A percentile compares a stretch with the other conserved stretches of the same genome.
Conservation (phyloP, 2,888 invertebrate genomes). For the Ypsolopha sequella region DNA sequence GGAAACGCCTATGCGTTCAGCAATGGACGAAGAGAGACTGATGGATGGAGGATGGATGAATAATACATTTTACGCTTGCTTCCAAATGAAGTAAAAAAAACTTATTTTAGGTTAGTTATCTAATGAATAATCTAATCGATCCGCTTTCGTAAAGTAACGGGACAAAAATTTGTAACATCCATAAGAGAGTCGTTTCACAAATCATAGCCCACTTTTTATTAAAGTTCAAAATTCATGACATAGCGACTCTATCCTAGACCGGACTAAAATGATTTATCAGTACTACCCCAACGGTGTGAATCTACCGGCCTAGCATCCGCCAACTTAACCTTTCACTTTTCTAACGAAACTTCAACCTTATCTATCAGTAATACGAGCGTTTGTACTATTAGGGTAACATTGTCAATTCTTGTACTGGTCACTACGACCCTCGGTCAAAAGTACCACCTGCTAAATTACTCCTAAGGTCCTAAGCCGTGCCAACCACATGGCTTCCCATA, state of each 20-base stretch:
- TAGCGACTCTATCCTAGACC: neutral
- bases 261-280: neutral
- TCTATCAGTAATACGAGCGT: conserved; percentile 2
- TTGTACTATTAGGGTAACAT: neutral
- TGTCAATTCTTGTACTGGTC: neutral
- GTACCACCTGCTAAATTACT: conserved; percentile 9
- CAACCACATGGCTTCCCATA: conserved; percentile 62
- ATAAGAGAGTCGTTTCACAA: neutral
- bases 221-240: neutral
- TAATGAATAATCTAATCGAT: no score
- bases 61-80: no score
- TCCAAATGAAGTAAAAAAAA: no score
- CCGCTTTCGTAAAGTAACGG: no score
- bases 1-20: no score
- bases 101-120: no score
- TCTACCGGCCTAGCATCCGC: neutral
- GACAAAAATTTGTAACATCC: no score
- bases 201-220: neutral
- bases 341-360: conserved; percentile 23
- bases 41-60: no score
- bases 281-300: neutral
- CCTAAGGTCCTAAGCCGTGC: conserved; percentile 9
- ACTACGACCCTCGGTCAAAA: neutral
- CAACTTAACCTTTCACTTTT: neutral
- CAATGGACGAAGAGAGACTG: no score